phyloP scores from a whole-genome alignment of 1,140 invertebrate genomes.

The Mizuhopecten yessoensis region DNA sequence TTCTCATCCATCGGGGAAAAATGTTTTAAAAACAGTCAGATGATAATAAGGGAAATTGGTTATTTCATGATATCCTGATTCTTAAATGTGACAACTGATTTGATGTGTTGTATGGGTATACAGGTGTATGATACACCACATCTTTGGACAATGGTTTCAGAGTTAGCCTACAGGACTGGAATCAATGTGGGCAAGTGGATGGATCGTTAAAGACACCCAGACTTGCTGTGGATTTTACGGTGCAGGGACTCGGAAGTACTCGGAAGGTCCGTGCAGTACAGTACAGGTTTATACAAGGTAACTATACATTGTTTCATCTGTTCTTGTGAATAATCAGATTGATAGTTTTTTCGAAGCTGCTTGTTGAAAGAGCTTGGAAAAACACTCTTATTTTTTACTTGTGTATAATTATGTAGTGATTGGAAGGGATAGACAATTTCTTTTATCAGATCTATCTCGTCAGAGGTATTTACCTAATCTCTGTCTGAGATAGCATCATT shows the following conservation, averaged over 20 bases:
- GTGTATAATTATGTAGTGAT: neutral
- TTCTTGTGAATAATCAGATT: neutral
- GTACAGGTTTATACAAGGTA: neutral
- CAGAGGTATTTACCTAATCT: conserved; percentile 15
- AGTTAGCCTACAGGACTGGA: conserved; percentile 17
- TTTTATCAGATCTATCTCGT: neutral
- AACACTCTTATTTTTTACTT: neutral
- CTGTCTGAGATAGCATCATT: neutral
- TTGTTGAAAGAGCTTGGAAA: neutral
- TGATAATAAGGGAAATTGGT: conserved; percentile 29
- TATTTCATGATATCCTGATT: conserved; percentile 39
- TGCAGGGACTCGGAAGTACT: neutral
- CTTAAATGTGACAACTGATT: conserved; percentile 38
- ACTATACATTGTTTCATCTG: neutral
- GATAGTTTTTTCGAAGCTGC: neutral
- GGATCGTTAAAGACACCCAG: conserved; percentile 37
- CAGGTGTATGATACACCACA: neutral
- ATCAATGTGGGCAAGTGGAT: conserved; percentile 14
- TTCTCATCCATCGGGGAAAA: conserved; percentile 1
- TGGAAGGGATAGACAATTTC: neutral
- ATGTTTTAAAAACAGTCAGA: conserved; percentile 35
- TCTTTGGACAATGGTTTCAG: conserved; percentile 37
- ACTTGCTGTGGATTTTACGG: conserved; percentile 37
- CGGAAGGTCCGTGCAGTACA: neutral
- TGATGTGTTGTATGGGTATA: conserved; percentile 2